phyloP scores from a whole-genome alignment of 2,113 vertebrate species.

The Myiagra hebetior region DNA sequence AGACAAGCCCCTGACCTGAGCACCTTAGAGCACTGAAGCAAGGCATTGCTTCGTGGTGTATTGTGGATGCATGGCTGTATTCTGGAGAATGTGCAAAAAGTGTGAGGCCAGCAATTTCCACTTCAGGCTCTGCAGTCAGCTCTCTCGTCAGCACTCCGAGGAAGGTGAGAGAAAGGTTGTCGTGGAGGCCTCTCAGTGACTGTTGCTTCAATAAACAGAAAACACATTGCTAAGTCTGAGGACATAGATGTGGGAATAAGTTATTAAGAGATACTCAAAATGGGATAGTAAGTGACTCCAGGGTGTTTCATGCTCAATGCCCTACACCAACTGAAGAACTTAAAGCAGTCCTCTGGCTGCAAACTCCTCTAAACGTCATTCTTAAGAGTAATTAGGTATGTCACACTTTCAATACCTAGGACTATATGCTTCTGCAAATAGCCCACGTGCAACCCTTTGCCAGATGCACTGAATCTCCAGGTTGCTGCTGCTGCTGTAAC shows the following conservation, averaged over 20 bases:
- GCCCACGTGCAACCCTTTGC: not conserved
- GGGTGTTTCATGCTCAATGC: not conserved
- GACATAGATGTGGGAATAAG: not conserved
- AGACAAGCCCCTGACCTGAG: not conserved
- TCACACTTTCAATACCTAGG: not conserved
- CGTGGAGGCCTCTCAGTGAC: not conserved
- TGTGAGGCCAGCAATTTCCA: not conserved
- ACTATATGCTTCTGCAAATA: not conserved
- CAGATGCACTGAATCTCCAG: not conserved
- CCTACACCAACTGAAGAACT: not conserved
- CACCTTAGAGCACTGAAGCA: not conserved
- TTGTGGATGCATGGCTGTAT: not conserved
- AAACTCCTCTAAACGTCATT: not conserved
- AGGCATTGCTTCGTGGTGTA: not conserved
- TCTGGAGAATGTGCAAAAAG: not conserved
- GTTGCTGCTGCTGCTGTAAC: not conserved
- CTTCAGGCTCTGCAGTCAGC: not conserved
- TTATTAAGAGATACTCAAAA: not conserved
- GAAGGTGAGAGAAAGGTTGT: not conserved
- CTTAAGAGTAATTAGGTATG: not conserved
- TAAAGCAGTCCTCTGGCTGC: not conserved
- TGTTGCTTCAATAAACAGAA: not conserved
- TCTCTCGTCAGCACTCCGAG: fast-evolving
- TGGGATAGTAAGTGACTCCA: not conserved
- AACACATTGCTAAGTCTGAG: not conserved